A percentile compares a stretch with the other conserved stretches of the same genome.
phyloP scores from a whole-genome alignment of 2,797 vertebrate genomes.

The Coendou prehensilis region DNA sequence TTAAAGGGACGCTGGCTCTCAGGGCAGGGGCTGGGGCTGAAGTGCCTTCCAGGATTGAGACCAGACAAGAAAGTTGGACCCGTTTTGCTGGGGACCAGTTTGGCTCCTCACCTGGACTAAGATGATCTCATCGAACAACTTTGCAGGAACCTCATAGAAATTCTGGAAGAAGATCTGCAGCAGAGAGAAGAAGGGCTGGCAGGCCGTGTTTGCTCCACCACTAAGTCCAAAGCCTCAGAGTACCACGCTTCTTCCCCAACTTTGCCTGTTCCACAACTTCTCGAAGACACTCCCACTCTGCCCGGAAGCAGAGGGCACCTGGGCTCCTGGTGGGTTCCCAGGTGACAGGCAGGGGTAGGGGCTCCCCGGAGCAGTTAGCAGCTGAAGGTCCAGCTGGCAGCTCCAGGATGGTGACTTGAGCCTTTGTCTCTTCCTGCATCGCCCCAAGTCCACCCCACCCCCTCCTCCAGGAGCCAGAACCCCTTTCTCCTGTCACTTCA shows the following conservation, averaged over 20 bases:
- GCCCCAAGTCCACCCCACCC: background rate
- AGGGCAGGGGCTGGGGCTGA: background rate
- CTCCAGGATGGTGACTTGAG: background rate
- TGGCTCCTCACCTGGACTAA: slow-evolving; percentile 80
- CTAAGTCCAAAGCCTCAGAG: background rate
- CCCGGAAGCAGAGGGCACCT: background rate
- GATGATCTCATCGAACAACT: slow-evolving; percentile 83
- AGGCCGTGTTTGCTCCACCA: background rate
- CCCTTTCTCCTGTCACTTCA: background rate
- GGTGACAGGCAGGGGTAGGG: background rate
- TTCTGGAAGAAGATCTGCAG: slow-evolving; percentile 85
- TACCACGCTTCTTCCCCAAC: background rate
- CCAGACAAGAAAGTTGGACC: background rate
- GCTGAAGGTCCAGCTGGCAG: background rate
- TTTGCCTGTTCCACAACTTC: background rate
- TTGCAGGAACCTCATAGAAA: slow-evolving; percentile 80
- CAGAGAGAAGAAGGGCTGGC: background rate
- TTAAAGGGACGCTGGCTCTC: background rate
- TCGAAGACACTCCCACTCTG: accelerated
- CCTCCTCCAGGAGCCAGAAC: background rate
- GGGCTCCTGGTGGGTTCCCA: background rate
- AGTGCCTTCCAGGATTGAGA: background rate
- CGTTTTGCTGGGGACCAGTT: background rate
- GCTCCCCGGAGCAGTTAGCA: background rate
- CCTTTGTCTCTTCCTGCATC: background rate